phyloP scores from a whole-genome alignment of 2,888 invertebrate species.

The Baccha elongata region DNA sequence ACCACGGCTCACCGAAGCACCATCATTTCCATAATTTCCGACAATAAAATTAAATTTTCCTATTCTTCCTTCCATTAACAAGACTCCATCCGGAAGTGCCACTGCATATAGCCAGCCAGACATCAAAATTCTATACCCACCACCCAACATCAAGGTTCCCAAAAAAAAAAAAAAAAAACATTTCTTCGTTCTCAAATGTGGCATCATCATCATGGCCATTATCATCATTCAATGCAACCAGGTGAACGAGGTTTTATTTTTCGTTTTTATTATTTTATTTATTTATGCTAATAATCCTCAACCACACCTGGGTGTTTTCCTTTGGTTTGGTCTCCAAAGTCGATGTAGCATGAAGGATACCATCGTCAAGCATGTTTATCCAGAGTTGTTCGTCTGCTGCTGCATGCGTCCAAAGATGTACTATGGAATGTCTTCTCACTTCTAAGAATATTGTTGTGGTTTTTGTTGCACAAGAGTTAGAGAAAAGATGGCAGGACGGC shows the following conservation, averaged over 20 bases:
- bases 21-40: slow-evolving; percentile 75
- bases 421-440: slow-evolving; percentile 17
- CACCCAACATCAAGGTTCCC: neutral
- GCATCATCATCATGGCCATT: slow-evolving; percentile 62
- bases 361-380: slow-evolving; percentile 41
- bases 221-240: slow-evolving; percentile 67
- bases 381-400: slow-evolving; percentile 33
- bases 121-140: neutral
- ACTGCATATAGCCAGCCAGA: slow-evolving; percentile 8
- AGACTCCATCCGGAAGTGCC: slow-evolving; percentile 29
- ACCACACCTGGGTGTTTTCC: slow-evolving; percentile 65
- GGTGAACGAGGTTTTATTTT: slow-evolving; percentile 51
- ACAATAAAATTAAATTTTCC: slow-evolving; percentile 72
- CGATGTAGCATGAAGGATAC: slow-evolving; percentile 52
- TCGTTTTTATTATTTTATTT: slow-evolving; percentile 58
- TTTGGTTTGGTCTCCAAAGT: slow-evolving; percentile 53
- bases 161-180: slow-evolving; percentile 5
- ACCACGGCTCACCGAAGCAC: slow-evolving; percentile 73
- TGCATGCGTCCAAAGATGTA: slow-evolving; percentile 51
- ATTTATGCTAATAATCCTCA: slow-evolving; percentile 72
- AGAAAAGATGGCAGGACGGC: neutral
- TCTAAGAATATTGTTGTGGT: slow-evolving; percentile 24
- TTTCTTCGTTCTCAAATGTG: slow-evolving; percentile 46
- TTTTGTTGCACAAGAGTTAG: slow-evolving; percentile 10
- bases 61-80: slow-evolving; percentile 48